Evolutionary conservation across 2,113 vertebrate species (phyloP), one percentile per base, ranked within the genome.

Genomic region (Cyprinus carpio): DNA sequence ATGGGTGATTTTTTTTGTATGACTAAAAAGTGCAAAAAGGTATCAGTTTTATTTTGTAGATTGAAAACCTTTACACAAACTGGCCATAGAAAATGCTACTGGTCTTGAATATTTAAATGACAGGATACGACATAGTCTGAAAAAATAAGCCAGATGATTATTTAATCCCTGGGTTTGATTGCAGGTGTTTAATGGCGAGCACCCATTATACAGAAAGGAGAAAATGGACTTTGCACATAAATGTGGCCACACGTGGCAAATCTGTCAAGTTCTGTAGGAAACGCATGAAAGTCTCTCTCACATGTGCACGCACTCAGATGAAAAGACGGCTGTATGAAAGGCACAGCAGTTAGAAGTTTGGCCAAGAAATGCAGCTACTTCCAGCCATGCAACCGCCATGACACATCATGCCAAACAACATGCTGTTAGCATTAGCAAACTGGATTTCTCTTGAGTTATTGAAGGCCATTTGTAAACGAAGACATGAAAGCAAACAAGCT

Each of bases 381-480:
- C 88, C 88, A 87, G 46, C 90, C 56, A 15, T 37, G 83, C 81
- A 86, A 90, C 90, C 83, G 6, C 87, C 78, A 75, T 82, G 88
- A 88, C 87, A 75, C 90, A 90, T 92, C 85, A 76, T 92, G 89
- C 90, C 91, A 88, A 86, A 87, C 89, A 69, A 81, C 90, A 90
- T 89, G 90, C 90, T 86, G 89, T 77, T 86, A 90, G 90, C 90
- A 90, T 92, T 91, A 92, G 89, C 84, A 89, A 90, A 89, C 90
- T 90, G 76, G 85, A 87, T 90, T 92, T 89, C 90, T 90, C 91
- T 12, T 89, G 88, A 90, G 84, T 90, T 93, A 91, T 90, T 91
- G 93, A 92, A 88, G 92, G 87, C 90, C 91, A 92, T 92, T 94
- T 93, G 91, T 93, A 92, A 93, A 93, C 91, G 91, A 88, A 92